Base-by-base conservation (phyloP, 1,140 invertebrate genomes). In the Eriosoma lanigerum region DNA sequence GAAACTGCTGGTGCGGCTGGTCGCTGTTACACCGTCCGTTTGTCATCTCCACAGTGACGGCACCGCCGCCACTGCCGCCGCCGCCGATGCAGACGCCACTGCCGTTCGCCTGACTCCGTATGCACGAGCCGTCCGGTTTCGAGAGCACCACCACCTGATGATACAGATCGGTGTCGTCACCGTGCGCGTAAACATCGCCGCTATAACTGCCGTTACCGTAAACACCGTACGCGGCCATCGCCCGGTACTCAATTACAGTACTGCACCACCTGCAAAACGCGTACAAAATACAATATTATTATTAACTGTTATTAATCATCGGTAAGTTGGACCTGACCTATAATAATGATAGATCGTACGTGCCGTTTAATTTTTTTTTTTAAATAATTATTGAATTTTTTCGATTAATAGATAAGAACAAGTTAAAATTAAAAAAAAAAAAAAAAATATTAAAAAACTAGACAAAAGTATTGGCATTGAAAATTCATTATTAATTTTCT, bases 101-200 rank as follows among this genome's bases (percentile, higher is more conserved):
- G 0, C 75, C 75, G 44, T 78, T 78, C 1, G 56, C 75, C 3
- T 78, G 75, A 12, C 75, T 78, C 21, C 75, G 26, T 4, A 78
- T n/a, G 54, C 75, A 56, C 32, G 75, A 60, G 9, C 75, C 75
- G 56, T 78, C 75, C 6, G 75, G 75, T 46, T 78, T 78, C n/a
- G 75, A 78, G 13, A 78, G 75, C 75, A 78, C 75, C 1, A 78
- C 75, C 38, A 78, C 75, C 10, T 78, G 75, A 21, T 78, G 56
- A 26, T 78, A 78, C 15, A 78, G 56, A 21, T 78, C 56, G 38
- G 75, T 78, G 38, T 78, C 75, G 44, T 78, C 75, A 4, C 32
- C 19, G 52, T 75, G 52, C 32, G 17, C 32, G 72, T 75, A 75
- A 58, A 32, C 50, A 52, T 75, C 52, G 21, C 72, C 52, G 32